A percentile compares a stretch with the other conserved stretches of the same genome.
Evolutionary conservation across 2,888 invertebrate species (phyloP).

Genomic region (Diarsia rubi): DNA sequence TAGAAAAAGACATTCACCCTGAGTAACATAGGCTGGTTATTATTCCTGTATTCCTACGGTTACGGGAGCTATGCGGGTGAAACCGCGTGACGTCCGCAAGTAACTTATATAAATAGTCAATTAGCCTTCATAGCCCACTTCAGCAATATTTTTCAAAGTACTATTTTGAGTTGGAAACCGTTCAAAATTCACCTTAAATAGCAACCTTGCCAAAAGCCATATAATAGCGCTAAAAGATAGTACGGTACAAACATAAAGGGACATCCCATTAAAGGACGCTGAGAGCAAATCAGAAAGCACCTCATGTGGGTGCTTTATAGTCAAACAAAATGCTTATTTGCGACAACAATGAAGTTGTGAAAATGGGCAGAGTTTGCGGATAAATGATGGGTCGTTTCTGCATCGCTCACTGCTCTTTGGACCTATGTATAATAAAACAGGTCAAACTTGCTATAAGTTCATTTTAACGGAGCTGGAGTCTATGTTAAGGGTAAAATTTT

Average conservation of each 20-base stretch:
- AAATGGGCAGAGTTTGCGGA: constrained; percentile 20
- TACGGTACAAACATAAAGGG: constrained; percentile 35
- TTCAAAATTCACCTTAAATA: background rate
- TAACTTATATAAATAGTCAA: too few species aligned
- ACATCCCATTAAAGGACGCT: constrained; percentile 28
- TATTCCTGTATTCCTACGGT: too few species aligned
- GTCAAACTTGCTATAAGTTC: background rate
- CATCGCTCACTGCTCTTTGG: background rate
- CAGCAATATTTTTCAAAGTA: background rate
- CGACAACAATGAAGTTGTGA: constrained; percentile 32
- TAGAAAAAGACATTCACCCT: too few species aligned
- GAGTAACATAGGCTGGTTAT: too few species aligned
- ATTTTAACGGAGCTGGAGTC: background rate
- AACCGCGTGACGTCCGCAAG: too few species aligned
- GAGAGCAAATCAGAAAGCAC: constrained; percentile 47
- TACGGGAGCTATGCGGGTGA: too few species aligned
- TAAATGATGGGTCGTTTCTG: constrained; percentile 25
- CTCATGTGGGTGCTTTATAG: constrained; percentile 54
- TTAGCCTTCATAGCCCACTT: background rate
- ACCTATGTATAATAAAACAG: background rate
- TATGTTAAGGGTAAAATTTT: background rate
- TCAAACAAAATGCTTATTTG: constrained; percentile 42
- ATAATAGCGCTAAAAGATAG: constrained; percentile 42
- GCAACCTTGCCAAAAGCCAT: background rate
- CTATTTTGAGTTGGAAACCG: background rate